Evolutionary conservation across 1,140 invertebrate species (phyloP).

Genomic region (Cotesia typhae): DNA sequence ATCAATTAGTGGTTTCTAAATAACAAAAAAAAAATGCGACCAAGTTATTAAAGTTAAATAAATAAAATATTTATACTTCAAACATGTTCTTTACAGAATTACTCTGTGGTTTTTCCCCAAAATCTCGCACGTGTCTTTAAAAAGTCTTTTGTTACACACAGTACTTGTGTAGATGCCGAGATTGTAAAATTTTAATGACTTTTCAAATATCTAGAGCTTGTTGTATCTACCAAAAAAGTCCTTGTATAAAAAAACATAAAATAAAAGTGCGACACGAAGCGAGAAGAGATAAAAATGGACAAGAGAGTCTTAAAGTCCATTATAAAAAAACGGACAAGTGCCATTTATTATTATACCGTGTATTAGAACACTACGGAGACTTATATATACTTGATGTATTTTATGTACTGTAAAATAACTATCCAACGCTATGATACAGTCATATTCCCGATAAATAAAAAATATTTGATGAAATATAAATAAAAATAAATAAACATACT

Average conservation of each 20-base stretch:
- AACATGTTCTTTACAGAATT: background rate
- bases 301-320: constrained; percentile 12
- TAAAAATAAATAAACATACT: background rate
- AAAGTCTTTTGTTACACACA: constrained; percentile 4
- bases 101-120: constrained; percentile 13
- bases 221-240: background rate
- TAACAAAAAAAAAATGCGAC: no score
- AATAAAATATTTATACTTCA: no score
- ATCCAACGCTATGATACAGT: background rate
- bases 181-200: constrained; percentile 39
- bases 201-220: constrained; percentile 23
- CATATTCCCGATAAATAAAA: background rate
- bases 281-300: background rate
- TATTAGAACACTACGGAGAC: background rate
- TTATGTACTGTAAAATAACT: no score
- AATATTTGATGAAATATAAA: background rate
- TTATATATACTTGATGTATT: background rate
- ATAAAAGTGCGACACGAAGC: no score
- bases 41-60: no score
- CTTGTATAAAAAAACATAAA: background rate
- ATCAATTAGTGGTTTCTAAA: background rate
- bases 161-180: background rate
- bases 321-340: constrained; percentile 36
- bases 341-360: background rate
- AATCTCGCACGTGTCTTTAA: constrained; percentile 11